Evolutionary conservation across 2,797 vertebrate species (phyloP).

Genomic region (Hypotaenidia okinawae): DNA sequence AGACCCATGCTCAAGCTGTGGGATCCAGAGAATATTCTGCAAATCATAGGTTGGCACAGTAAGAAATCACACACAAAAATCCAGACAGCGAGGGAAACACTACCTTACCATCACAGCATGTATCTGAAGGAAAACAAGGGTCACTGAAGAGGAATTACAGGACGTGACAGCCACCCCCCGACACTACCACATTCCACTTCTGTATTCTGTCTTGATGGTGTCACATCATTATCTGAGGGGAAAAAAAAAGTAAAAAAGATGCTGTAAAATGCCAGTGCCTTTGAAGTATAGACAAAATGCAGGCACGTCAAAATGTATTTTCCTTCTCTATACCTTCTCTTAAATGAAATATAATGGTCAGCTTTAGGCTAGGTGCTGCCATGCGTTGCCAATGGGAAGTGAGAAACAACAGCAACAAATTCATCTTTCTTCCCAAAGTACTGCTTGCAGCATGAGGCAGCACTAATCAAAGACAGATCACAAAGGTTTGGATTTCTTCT

Average conservation of each 20-base stretch:
- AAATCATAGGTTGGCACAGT: not conserved
- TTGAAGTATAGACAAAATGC: conserved; percentile 47
- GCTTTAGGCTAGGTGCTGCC: conserved; percentile 45
- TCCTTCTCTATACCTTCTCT: conserved; percentile 33
- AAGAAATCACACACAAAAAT: not conserved
- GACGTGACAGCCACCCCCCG: not conserved
- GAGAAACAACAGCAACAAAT: conserved; percentile 64
- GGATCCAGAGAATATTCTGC: not conserved
- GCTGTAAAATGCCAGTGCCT: conserved; percentile 26
- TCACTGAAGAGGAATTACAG: not conserved
- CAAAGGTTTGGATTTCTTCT: conserved; percentile 52
- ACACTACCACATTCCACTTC: not conserved
- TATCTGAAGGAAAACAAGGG: not conserved
- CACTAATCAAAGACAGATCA: conserved; percentile 64
- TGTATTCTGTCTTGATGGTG: not conserved
- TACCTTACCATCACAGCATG: not conserved
- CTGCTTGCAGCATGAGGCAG: conserved; percentile 55
- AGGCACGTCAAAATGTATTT: conserved; percentile 47
- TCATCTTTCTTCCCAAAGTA: conserved; percentile 46
- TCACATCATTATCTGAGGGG: not conserved
- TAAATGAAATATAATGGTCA: conserved; percentile 54
- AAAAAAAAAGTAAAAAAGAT: not conserved
- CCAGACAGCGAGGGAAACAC: not conserved
- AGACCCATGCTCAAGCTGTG: not conserved
- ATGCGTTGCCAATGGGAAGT: not conserved